Base-by-base conservation (phyloP, 2,797 vertebrate genomes). In the Enteromius mattozi region DNA sequence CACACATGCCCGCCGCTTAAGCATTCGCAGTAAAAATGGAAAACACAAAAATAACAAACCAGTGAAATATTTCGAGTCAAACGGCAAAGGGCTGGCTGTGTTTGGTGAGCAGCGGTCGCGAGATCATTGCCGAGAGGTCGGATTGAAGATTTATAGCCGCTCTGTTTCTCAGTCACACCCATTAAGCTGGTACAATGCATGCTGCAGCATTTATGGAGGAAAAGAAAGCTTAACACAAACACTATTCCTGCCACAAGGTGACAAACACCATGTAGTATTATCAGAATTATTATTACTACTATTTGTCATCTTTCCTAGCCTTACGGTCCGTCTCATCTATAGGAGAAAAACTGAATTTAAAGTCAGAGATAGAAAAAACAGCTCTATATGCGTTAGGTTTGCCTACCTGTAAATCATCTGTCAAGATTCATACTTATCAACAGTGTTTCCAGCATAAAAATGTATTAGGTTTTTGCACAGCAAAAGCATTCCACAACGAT, bases 11-110 rank as follows among this genome's bases (percentile, higher is more conserved):
- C 77, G 45, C 76, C 80, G 81, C 86, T 86, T 76, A 82, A 87
- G 80, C 45, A 54, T 77, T 76, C 42, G 61, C 86, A 86, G 83
- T 84, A 89, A 72, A 90, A 86, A 88, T 88, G 87, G 87, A 87
- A 86, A 82, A 81, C 35, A 61, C 72, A 72, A 40, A 82, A 83
- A 85, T 83, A 82, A 85, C 86, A 82, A 86, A 59, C 51, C 80
- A 76, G 40, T 65, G 27, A 85, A 88, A 77, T 85, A 74, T 85
- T 75, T 81, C 24, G 81, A 74, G 71, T 80, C 74, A 63, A 88
- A 63, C 70, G 56, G 63, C 56, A 65, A 70, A 27, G 80, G 21
- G 42, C 37, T 80, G 85, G 85, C 81, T 84, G 77, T 59, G 79
- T 84, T 79, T 81, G 81, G 40, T 83, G 84, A 66, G 83, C 59